A percentile compares a stretch with the other conserved stretches of the same genome.
phyloP scores from a whole-genome alignment of 2,797 vertebrate genomes.

The Eurystomus glaucurus region DNA sequence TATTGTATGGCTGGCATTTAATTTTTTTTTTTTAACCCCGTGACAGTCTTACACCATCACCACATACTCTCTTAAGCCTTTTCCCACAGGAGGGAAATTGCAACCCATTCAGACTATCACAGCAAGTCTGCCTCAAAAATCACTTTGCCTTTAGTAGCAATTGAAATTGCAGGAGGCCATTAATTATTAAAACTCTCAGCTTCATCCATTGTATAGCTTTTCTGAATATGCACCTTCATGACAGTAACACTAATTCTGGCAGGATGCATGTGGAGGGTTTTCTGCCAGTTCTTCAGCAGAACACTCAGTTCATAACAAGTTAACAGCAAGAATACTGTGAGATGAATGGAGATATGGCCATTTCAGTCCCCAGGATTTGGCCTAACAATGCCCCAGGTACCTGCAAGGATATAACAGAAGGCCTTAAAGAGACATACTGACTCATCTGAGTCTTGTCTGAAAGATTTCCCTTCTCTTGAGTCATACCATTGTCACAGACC shows the following conservation, averaged over 20 bases:
- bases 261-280: not conserved
- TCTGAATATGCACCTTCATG: not conserved
- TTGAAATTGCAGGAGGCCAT: not conserved
- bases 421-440: not conserved
- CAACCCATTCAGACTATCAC: not conserved
- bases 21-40: not conserved
- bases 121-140: not conserved
- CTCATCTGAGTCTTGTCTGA: not conserved
- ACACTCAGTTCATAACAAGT: not conserved
- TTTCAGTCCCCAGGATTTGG: not conserved
- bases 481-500: not conserved
- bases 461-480: not conserved
- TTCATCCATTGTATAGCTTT: not conserved
- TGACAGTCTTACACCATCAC: not conserved
- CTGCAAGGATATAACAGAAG: not conserved
- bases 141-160: not conserved
- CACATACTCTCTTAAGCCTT: not conserved
- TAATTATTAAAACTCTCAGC: not conserved
- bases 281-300: not conserved
- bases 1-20: not conserved
- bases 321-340: not conserved
- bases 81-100: not conserved
- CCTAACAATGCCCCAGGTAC: not conserved
- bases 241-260: not conserved
- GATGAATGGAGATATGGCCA: not conserved